phyloP scores from a whole-genome alignment of 2,113 vertebrate genomes.

The Hymenochirus boettgeri region DNA sequence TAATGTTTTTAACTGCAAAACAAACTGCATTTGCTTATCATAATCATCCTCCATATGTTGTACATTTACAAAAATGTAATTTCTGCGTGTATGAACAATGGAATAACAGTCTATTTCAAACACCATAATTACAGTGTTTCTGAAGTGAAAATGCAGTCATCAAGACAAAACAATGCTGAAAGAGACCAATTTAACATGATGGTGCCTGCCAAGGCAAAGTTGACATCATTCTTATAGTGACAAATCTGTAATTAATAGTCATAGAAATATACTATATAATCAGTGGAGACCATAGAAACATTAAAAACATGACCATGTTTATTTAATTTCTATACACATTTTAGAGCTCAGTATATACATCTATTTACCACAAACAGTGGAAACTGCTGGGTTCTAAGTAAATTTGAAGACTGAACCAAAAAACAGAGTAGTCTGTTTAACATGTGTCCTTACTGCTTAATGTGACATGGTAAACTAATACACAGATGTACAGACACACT shows the following conservation, averaged over 20 bases:
- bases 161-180: neutral
- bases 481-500: too few relatives aligned
- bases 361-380: too few relatives aligned
- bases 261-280: neutral
- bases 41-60: constrained; percentile 26
- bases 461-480: too few relatives aligned
- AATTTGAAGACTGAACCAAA: too few relatives aligned
- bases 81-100: constrained; percentile 23
- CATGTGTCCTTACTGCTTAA: too few relatives aligned
- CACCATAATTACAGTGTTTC: constrained; percentile 11
- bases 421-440: too few relatives aligned
- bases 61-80: constrained; percentile 20
- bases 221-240: neutral
- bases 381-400: too few relatives aligned
- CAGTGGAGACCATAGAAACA: neutral
- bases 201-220: neutral
- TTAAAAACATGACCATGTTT: neutral
- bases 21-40: constrained; percentile 26
- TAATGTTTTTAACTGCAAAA: neutral
- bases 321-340: too few relatives aligned
- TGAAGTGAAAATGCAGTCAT: neutral
- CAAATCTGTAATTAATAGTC: neutral
- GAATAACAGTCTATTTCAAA: constrained; percentile 18
- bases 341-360: too few relatives aligned
- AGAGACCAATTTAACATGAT: neutral